These are phyloP conservation scores for Burhinus oedicnemus DNA, from an alignment of 2,113 vertebrate genomes.

Conservation along the genomic window DNA sequence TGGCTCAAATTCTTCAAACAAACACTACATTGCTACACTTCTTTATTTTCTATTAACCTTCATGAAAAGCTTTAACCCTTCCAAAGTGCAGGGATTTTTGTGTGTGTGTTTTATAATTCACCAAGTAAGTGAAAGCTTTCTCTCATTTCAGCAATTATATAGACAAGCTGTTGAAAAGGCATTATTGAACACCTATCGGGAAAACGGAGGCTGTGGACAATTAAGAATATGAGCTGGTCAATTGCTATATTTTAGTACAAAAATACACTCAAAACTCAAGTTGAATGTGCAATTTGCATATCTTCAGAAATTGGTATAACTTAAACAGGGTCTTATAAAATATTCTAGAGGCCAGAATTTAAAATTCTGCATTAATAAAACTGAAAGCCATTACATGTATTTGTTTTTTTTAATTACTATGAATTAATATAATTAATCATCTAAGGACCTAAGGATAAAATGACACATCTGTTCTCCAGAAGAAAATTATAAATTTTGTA, in stretches of 20 bases:
- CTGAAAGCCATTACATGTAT: not conserved
- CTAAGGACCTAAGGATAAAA: not conserved
- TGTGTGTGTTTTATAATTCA: conserved; percentile 36
- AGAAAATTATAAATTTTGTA: not conserved
- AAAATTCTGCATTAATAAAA: not conserved
- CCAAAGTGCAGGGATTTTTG: not conserved
- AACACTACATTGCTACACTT: conserved; percentile 45
- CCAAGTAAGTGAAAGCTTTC: conserved; percentile 10
- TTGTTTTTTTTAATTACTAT: not conserved
- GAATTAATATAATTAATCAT: not conserved
- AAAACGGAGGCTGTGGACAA: not conserved
- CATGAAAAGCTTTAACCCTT: conserved; percentile 38
- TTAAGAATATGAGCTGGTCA: not conserved
- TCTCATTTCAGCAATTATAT: conserved; percentile 51
- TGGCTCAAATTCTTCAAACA: conserved; percentile 67
- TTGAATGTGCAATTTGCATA: not conserved
- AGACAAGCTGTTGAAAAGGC: conserved; percentile 41
- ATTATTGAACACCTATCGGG: not conserved
- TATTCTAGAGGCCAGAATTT: not conserved
- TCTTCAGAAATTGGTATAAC: not conserved
- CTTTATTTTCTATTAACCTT: conserved; percentile 59
- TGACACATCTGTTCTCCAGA: not conserved
- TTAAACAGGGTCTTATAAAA: not conserved
- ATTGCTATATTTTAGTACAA: not conserved
- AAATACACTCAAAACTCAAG: not conserved